Evolutionary conservation across 30 jellyfish, hydroid and myxozoan genomes (phyloP).

Genomic region (Cassiopea andromeda): DNA sequence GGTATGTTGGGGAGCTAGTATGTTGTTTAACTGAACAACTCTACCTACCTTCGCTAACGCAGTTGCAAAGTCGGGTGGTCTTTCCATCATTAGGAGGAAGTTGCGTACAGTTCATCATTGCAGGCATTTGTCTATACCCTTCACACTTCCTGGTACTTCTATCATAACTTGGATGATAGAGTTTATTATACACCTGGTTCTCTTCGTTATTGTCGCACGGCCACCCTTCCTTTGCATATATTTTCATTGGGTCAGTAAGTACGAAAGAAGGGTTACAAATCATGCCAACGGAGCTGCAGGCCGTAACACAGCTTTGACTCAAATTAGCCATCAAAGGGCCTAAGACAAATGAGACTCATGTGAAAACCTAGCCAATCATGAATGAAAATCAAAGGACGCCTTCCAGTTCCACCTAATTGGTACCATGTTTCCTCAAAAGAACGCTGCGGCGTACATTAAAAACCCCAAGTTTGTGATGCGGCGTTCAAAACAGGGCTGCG

Average conservation of each 20-base stretch:
- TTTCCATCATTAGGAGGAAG: conserved; percentile 50
- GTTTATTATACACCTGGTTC: conserved; percentile 24
- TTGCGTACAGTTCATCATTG: conserved; percentile 12
- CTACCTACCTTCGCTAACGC: conserved; percentile 54
- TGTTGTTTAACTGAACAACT: neutral
- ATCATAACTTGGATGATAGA: conserved; percentile 66
- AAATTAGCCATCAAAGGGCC: conserved; percentile 44
- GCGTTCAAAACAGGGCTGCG: too few species aligned
- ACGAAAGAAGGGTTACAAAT: conserved; percentile 34
- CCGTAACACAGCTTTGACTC: conserved; percentile 45
- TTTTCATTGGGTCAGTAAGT: neutral
- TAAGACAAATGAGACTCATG: neutral
- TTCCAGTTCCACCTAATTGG: too few species aligned
- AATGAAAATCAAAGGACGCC: too few species aligned
- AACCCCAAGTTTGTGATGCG: too few species aligned
- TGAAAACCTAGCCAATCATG: too few species aligned
- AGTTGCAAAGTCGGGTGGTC: conserved; percentile 72
- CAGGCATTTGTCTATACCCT: conserved; percentile 55
- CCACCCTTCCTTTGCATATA: conserved; percentile 23
- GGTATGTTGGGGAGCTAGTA: too few species aligned
- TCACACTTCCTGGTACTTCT: conserved; percentile 26
- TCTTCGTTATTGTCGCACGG: conserved; percentile 43
- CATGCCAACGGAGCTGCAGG: conserved; percentile 20
- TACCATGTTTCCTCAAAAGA: too few species aligned
- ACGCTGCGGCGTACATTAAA: too few species aligned